These are phyloP conservation scores for Amphiprion percula DNA, from an alignment of 2,113 vertebrate genomes.

Conservation along the genomic window DNA sequence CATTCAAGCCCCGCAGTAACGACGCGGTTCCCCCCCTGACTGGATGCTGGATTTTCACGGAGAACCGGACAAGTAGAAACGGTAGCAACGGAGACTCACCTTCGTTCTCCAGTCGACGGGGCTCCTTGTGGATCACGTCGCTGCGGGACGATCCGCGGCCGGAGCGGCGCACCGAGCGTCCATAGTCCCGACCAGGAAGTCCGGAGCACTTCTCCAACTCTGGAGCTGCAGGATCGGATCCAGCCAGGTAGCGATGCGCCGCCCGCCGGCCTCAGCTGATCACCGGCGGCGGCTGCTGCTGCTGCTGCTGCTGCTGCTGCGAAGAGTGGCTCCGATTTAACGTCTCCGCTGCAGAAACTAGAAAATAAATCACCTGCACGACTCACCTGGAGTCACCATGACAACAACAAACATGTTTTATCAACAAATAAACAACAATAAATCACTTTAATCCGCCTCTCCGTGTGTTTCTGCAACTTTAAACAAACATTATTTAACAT, in stretches of 20 bases:
- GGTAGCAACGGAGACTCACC: slow-evolving; percentile 59
- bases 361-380: too few relatives aligned
- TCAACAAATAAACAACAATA: too few relatives aligned
- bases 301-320: slow-evolving; percentile 45
- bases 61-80: slow-evolving; percentile 23
- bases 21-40: slow-evolving; percentile 33
- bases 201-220: slow-evolving; percentile 77
- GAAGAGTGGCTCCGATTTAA: too few relatives aligned
- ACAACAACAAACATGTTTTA: too few relatives aligned
- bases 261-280: slow-evolving; percentile 73
- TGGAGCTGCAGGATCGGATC: slow-evolving; percentile 60
- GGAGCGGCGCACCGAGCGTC: slow-evolving; percentile 49
- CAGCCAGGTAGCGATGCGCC: slow-evolving; percentile 83
- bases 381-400: too few relatives aligned
- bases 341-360: too few relatives aligned
- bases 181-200: slow-evolving; percentile 85
- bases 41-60: slow-evolving; percentile 48
- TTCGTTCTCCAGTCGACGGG: slow-evolving; percentile 62
- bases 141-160: slow-evolving; percentile 39
- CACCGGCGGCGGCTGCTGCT: slow-evolving; percentile 49
- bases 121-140: slow-evolving; percentile 60
- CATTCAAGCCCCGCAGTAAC: slow-evolving; percentile 63
- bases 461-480: too few relatives aligned
- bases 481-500: too few relatives aligned
- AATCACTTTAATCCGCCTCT: too few relatives aligned